Evolutionary conservation across 2,888 invertebrate species (phyloP).

Genomic region (Macrophya alboannulata): DNA sequence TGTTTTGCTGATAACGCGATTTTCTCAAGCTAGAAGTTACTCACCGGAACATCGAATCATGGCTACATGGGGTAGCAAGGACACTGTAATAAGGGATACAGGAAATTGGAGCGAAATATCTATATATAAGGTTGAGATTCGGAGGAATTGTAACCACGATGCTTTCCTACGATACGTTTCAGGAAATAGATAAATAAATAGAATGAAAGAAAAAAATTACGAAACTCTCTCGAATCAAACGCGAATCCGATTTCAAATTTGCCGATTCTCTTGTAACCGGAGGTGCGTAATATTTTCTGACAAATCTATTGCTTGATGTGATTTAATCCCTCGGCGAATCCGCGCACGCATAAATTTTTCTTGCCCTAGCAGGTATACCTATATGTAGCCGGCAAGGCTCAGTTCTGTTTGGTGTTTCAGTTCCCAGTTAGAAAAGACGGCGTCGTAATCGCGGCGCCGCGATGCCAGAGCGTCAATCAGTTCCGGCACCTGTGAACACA

Average conservation of each 20-base stretch:
- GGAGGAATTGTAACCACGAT: slow-evolving; percentile 23
- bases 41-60: slow-evolving; percentile 61
- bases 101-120: slow-evolving; percentile 46
- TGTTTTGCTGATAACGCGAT: slow-evolving; percentile 70
- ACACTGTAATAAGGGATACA: slow-evolving; percentile 54
- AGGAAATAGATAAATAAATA: background rate
- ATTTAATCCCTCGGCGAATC: background rate
- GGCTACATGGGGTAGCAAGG: slow-evolving; percentile 34
- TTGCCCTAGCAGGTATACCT: background rate
- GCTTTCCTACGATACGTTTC: background rate
- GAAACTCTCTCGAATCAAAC: background rate
- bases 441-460: slow-evolving; percentile 67
- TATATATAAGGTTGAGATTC: background rate
- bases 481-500: slow-evolving; percentile 41
- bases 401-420: background rate
- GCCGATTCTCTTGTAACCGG: background rate
- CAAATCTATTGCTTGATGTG: slow-evolving; percentile 1
- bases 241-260: background rate
- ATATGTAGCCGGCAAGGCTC: background rate
- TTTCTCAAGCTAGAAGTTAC: slow-evolving; percentile 61
- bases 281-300: background rate
- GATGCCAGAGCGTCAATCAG: slow-evolving; percentile 60
- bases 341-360: slow-evolving; percentile 46
- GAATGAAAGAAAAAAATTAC: background rate
- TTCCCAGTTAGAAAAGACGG: slow-evolving; percentile 32